phyloP scores from a whole-genome alignment of 2,797 vertebrate genomes.

The Synanceia verrucosa region DNA sequence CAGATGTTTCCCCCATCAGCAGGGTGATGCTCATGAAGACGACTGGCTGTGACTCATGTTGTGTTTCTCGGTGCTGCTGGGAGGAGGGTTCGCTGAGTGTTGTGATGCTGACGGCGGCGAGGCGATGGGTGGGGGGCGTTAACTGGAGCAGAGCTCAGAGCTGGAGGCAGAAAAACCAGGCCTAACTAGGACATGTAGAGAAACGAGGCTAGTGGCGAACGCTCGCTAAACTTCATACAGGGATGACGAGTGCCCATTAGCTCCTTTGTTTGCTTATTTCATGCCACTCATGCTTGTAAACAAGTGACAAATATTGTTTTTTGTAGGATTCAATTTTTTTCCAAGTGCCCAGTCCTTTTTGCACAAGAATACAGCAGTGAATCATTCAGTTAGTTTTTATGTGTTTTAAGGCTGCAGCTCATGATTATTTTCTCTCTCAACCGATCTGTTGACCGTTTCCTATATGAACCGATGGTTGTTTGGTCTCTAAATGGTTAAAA shows the following conservation, averaged over 20 bases:
- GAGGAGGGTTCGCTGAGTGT: conserved; percentile 47
- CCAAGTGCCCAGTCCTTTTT: background rate
- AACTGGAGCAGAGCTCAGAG: conserved; percentile 77
- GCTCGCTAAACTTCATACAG: conserved; percentile 31
- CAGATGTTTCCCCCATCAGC: too few species aligned
- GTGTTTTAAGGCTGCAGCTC: too few species aligned
- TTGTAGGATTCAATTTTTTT: background rate
- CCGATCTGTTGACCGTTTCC: too few species aligned
- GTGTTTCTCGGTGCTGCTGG: conserved; percentile 33
- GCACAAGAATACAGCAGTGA: background rate
- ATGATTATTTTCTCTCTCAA: too few species aligned
- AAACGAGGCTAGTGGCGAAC: conserved; percentile 51
- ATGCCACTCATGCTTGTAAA: background rate
- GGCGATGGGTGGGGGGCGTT: conserved; percentile 43
- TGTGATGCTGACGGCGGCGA: conserved; percentile 63
- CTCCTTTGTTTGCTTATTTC: conserved; percentile 8
- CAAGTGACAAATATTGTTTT: background rate
- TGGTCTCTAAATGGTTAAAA: too few species aligned
- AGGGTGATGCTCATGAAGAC: conserved; percentile 33
- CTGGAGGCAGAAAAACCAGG: conserved; percentile 74
- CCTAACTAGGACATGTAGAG: conserved; percentile 75
- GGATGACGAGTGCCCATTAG: conserved; percentile 28
- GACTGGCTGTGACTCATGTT: conserved; percentile 65
- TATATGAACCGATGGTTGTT: too few species aligned
- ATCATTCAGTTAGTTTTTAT: background rate